Percentiles rank a stretch among this genome's conserved stretches.
Evolutionary conservation across 2,797 vertebrate genomes (phyloP).

Genomic region (Cynodonichthys magdalenae): DNA sequence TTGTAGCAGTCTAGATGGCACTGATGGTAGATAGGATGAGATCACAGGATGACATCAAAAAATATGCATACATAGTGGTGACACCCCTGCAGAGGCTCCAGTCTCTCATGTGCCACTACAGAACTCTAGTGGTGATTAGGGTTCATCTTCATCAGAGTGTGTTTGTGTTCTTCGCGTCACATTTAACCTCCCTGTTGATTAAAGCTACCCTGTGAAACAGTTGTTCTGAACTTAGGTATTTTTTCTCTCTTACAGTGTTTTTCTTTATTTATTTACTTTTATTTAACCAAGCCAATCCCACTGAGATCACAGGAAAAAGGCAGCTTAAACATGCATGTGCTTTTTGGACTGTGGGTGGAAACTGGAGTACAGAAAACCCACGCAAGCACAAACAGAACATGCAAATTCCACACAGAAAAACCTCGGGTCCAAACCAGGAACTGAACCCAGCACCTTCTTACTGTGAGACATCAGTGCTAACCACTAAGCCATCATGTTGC

Average conservation of each 20-base stretch:
- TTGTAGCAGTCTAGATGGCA: slow-evolving; percentile 4
- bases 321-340: no score
- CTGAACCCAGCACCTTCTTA: no score
- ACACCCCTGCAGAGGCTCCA: slow-evolving; percentile 65
- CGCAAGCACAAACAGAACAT: no score
- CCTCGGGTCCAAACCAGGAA: no score
- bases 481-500: no score
- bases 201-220: slow-evolving; percentile 17
- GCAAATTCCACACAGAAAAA: no score
- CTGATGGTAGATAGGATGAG: slow-evolving; percentile 23
- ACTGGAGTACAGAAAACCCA: no score
- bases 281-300: no score
- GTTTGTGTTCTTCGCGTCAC: slow-evolving; percentile 22
- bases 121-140: slow-evolving; percentile 37
- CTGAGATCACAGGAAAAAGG: no score
- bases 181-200: slow-evolving; percentile 25
- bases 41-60: slow-evolving; percentile 22
- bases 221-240: slow-evolving; percentile 4
- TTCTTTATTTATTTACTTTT: background rate
- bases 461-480: no score
- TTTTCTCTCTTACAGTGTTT: background rate
- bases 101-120: slow-evolving; percentile 58
- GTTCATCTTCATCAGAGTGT: slow-evolving; percentile 38
- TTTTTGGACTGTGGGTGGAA: no score
- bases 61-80: slow-evolving; percentile 53